Percentiles rank a stretch among this genome's conserved stretches.
These are phyloP conservation scores for Drosophila atroscutellata DNA, from an alignment of 2,888 invertebrate genomes.

Conservation along the genomic window DNA sequence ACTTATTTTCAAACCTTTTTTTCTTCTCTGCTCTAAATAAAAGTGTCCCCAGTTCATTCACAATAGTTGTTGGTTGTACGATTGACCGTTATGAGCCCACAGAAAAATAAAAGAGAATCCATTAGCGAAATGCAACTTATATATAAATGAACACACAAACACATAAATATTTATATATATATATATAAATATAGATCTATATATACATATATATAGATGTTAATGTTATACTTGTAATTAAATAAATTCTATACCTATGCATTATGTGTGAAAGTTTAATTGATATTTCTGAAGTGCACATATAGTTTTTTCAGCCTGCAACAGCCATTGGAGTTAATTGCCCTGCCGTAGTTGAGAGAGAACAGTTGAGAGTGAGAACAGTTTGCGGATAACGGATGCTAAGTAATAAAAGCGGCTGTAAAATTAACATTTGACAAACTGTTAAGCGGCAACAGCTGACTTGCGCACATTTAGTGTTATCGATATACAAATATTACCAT, in stretches of 20 bases:
- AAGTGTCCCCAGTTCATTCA: conserved; percentile 25
- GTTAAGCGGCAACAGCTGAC: conserved; percentile 14
- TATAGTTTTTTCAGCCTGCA: neutral
- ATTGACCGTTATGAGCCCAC: conserved; percentile 55
- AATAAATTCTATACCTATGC: conserved; percentile 78
- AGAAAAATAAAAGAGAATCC: conserved; percentile 32
- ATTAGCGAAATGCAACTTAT: conserved; percentile 72
- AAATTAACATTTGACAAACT: neutral
- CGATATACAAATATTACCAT: conserved; percentile 21
- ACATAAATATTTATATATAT: conserved; percentile 45
- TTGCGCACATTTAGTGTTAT: conserved; percentile 9
- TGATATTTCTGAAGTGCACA: conserved; percentile 17
- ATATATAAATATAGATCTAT: conserved; percentile 26
- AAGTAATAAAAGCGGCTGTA: neutral
- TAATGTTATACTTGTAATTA: conserved; percentile 77
- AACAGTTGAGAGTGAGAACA: neutral
- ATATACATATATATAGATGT: conserved; percentile 72
- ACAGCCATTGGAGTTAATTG: neutral
- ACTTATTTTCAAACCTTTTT: conserved; percentile 30
- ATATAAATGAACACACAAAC: conserved; percentile 21
- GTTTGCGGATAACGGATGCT: neutral
- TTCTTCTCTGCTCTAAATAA: conserved; percentile 5
- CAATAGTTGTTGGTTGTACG: conserved; percentile 55
- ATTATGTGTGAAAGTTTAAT: conserved; percentile 43
- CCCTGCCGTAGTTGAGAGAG: neutral